These are phyloP conservation scores for Potorous gilbertii DNA, from an alignment of 2,797 vertebrate species.

Conservation along the genomic window DNA sequence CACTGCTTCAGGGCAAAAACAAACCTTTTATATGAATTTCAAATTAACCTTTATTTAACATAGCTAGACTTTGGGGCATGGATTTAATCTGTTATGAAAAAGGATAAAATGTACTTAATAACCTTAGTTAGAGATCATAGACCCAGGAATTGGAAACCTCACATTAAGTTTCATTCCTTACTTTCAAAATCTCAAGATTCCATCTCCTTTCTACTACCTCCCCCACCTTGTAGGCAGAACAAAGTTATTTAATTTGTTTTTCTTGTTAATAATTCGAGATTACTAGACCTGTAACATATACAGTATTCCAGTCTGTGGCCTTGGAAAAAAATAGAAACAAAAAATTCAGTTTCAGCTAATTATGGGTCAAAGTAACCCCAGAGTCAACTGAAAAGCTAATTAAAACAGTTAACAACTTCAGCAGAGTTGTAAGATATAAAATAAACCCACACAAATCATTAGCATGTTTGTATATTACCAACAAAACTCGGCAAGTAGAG, in stretches of 20 bases:
- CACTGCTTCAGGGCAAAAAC: neutral
- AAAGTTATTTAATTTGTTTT: neutral
- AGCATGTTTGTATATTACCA: neutral
- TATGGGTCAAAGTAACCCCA: neutral
- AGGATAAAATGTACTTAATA: neutral
- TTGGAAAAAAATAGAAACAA: neutral
- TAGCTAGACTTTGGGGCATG: neutral
- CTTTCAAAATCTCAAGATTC: neutral
- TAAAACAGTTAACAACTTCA: neutral
- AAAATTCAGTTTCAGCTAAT: neutral
- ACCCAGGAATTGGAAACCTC: neutral
- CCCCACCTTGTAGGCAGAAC: neutral
- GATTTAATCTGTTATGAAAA: neutral
- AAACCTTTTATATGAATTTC: neutral
- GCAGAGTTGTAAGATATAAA: neutral
- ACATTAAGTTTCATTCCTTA: neutral
- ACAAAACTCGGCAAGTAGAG: neutral
- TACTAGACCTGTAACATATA: neutral
- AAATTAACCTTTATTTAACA: neutral
- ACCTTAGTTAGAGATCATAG: neutral
- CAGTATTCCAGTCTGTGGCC: neutral
- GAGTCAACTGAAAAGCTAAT: neutral
- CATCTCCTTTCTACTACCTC: neutral
- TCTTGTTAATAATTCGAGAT: neutral
- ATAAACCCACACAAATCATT: neutral